Percentiles rank a stretch among this genome's conserved stretches.
phyloP scores from a whole-genome alignment of 2,797 vertebrate genomes.

The Aeoliscus strigatus region DNA sequence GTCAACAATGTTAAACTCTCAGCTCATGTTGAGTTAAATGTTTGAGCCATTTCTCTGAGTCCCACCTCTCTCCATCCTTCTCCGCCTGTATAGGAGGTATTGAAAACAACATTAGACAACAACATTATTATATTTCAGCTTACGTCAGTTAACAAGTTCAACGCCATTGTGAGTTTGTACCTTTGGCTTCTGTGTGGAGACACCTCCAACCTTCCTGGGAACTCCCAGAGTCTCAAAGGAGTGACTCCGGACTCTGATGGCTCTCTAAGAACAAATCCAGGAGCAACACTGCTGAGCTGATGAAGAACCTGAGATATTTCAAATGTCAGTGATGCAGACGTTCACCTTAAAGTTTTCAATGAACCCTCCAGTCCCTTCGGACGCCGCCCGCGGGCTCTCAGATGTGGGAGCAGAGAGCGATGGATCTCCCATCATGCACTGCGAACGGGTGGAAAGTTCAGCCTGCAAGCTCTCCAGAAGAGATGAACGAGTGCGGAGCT shows the following conservation, averaged over 20 bases:
- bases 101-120: constrained; percentile 3
- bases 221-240: constrained; percentile 84
- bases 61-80: constrained; percentile 70
- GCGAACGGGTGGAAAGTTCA: constrained; percentile 72
- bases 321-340: neutral
- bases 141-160: no score
- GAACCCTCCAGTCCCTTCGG: constrained; percentile 76
- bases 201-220: constrained; percentile 62
- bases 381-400: constrained; percentile 50
- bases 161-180: constrained; percentile 43
- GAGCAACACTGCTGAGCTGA: neutral
- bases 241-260: constrained; percentile 87
- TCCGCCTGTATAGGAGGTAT: constrained; percentile 56
- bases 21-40: neutral
- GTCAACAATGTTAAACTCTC: neutral
- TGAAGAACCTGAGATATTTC: neutral
- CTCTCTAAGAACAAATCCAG: constrained; percentile 68
- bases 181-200: constrained; percentile 62
- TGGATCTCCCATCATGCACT: constrained; percentile 74
- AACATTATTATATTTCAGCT: no score
- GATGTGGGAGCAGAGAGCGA: constrained; percentile 39
- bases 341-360: constrained; percentile 80
- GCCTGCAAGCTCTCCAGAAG: constrained; percentile 72
- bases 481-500: constrained; percentile 77
- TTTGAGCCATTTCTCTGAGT: neutral